phyloP scores from a whole-genome alignment of 2,113 vertebrate species.

The Sapayoa aenigma region DNA sequence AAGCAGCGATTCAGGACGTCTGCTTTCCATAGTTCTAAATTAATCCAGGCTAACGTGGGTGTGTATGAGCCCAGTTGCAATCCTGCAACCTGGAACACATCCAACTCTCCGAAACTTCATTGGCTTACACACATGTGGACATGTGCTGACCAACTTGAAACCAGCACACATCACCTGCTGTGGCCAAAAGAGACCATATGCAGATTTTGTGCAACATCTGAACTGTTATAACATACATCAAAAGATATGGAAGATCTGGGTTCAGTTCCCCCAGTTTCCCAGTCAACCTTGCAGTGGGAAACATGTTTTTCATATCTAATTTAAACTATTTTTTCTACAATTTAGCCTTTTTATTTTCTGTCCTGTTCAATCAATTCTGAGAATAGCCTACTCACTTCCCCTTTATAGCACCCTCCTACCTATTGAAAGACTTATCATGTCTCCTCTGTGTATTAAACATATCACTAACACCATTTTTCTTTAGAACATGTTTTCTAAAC shows the following conservation, averaged over 20 bases:
- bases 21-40: background rate
- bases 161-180: background rate
- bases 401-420: background rate
- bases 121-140: fast-evolving
- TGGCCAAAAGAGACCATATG: background rate
- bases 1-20: background rate
- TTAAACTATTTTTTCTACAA: background rate
- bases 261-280: background rate
- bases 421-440: background rate
- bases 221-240: background rate
- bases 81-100: background rate
- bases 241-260: background rate
- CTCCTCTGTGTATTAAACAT: background rate
- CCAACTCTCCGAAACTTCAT: background rate
- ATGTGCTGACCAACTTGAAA: background rate
- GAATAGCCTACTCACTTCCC: background rate
- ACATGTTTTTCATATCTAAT: background rate
- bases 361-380: background rate
- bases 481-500: background rate
- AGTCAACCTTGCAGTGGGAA: background rate
- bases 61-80: background rate
- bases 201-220: background rate
- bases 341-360: background rate
- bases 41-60: fast-evolving
- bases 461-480: background rate